A percentile compares a stretch with the other conserved stretches of the same genome.
phyloP scores from a whole-genome alignment of 2,797 vertebrate species.

The Coregonus sp. region DNA sequence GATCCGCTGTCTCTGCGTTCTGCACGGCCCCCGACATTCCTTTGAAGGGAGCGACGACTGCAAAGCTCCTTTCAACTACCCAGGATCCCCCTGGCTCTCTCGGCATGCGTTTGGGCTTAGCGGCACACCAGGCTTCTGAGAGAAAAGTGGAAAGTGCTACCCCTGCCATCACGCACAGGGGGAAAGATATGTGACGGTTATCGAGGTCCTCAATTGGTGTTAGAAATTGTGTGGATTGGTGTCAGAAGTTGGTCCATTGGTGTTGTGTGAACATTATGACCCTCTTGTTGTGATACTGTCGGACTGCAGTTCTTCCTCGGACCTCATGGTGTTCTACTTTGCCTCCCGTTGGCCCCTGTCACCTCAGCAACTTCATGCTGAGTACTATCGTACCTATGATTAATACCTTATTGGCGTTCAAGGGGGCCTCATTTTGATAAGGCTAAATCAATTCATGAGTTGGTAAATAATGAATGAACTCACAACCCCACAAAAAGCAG shows the following conservation, averaged over 20 bases:
- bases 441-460: not conserved
- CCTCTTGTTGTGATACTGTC: constrained; percentile 19
- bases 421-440: not conserved
- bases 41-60: constrained; percentile 69
- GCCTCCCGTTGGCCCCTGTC: constrained; percentile 13
- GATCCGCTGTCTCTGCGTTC: constrained; percentile 63
- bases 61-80: constrained; percentile 67
- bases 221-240: constrained; percentile 34
- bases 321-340: constrained; percentile 13
- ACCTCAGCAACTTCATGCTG: constrained; percentile 11
- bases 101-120: constrained; percentile 28
- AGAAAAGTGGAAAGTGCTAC: constrained; percentile 26
- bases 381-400: constrained; percentile 43
- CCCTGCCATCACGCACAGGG: not conserved
- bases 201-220: constrained; percentile 13
- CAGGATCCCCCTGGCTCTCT: constrained; percentile 61
- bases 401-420: constrained; percentile 45
- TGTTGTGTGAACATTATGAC: constrained; percentile 37
- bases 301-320: constrained; percentile 7
- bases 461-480: not conserved
- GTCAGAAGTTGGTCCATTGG: constrained; percentile 13
- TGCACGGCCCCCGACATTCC: constrained; percentile 59
- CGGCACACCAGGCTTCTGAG: constrained; percentile 52
- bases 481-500: not conserved
- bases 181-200: constrained; percentile 25